Conservation (phyloP, 2,888 invertebrate species). For the Volucella bombylans region DNA sequence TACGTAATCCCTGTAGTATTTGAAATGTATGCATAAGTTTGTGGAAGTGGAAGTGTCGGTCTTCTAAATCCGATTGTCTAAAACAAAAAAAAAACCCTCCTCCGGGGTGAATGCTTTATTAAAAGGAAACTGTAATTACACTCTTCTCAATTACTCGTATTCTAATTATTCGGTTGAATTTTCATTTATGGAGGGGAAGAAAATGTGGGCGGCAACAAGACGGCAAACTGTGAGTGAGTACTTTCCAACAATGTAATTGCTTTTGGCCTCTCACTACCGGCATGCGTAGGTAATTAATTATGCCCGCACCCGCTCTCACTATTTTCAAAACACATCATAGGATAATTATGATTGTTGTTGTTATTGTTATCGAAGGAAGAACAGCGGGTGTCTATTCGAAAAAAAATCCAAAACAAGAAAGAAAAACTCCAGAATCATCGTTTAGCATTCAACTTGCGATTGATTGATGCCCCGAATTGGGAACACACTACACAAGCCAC, state of each 20-base stretch:
- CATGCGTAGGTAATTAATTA: constrained; percentile 67
- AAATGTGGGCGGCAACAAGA: constrained; percentile 42
- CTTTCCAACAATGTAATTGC: constrained; percentile 48
- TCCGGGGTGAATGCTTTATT: constrained; percentile 37
- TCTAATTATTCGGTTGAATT: constrained; percentile 30
- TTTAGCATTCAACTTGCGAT: constrained; percentile 54
- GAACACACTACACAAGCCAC: constrained; percentile 24
- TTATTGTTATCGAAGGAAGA: constrained; percentile 50
- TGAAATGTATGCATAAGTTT: no score
- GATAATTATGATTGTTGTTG: constrained; percentile 56
- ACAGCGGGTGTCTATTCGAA: constrained; percentile 32
- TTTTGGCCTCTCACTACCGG: constrained; percentile 49
- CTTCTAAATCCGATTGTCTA: not conserved
- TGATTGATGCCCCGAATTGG: constrained; percentile 60
- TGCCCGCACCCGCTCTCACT: constrained; percentile 53
- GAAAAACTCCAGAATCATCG: constrained; percentile 24
- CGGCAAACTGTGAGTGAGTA: constrained; percentile 12
- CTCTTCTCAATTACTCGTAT: constrained; percentile 14
- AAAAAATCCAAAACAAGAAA: not conserved
- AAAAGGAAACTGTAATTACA: constrained; percentile 47
- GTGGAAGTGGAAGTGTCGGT: not conserved
- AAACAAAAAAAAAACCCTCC: not conserved
- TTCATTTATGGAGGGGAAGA: not conserved
- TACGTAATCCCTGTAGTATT: constrained; percentile 56
- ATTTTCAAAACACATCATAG: constrained; percentile 55